phyloP scores from a whole-genome alignment of 1,140 invertebrate species.

The Lepidotrigona ventralis region DNA sequence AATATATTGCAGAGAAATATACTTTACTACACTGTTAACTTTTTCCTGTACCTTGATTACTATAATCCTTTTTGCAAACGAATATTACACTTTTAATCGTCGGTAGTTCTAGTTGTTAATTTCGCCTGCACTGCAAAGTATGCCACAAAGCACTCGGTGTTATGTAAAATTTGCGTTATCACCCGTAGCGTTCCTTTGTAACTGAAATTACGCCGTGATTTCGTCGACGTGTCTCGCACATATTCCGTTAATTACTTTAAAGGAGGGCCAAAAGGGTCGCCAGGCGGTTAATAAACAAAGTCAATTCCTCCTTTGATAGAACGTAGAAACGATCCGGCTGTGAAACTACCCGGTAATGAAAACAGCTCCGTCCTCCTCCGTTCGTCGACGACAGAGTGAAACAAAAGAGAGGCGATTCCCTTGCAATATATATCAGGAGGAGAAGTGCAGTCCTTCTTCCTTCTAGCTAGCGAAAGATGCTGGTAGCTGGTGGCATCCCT shows the following conservation, averaged over 20 bases:
- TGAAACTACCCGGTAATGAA: constrained; percentile 49
- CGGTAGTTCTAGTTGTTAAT: background rate
- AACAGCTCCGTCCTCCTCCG: constrained; percentile 15
- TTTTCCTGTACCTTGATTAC: too few species aligned
- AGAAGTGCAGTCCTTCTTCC: constrained; percentile 39
- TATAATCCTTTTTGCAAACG: too few species aligned
- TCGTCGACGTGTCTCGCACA: constrained; percentile 16
- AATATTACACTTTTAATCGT: too few species aligned
- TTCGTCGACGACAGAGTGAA: constrained; percentile 4
- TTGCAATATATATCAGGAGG: constrained; percentile 42
- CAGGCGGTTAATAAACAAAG: constrained; percentile 40
- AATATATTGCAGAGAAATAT: too few species aligned
- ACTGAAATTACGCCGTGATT: background rate
- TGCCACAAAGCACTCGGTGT: background rate
- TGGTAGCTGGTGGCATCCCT: constrained; percentile 71
- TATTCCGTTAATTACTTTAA: constrained; percentile 38
- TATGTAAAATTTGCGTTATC: too few species aligned
- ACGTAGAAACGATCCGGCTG: constrained; percentile 7
- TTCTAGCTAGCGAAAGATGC: constrained; percentile 58
- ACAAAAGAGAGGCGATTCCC: constrained; percentile 41
- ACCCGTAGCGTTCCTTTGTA: constrained; percentile 2
- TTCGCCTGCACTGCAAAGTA: background rate
- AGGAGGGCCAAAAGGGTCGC: background rate
- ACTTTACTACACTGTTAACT: too few species aligned
- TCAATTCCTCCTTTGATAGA: constrained; percentile 57